Conservation (phyloP, 1,140 invertebrate species). For the Rhopalosiphum maidis region DNA sequence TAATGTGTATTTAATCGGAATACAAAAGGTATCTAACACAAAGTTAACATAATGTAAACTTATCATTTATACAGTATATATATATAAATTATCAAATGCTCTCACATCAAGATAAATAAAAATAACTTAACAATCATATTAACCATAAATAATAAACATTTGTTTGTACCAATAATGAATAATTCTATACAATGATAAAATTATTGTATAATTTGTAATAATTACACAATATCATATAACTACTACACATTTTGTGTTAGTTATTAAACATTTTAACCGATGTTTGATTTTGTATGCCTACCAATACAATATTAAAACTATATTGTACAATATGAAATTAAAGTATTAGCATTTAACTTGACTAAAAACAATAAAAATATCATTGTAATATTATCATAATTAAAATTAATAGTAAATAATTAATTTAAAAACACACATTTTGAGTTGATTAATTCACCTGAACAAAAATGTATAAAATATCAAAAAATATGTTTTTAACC, state of each 20-base stretch:
- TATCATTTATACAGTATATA: background rate
- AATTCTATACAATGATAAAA: background rate
- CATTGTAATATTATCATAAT: background rate
- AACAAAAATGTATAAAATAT: background rate
- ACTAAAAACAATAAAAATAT: background rate
- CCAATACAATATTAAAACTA: background rate
- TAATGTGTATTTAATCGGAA: background rate
- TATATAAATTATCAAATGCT: background rate
- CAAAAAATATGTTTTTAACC: background rate
- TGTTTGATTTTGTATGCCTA: background rate
- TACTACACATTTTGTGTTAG: background rate
- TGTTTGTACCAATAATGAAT: background rate
- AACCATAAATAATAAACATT: background rate
- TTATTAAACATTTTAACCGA: background rate
- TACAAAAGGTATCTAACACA: background rate
- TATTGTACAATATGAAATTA: background rate
- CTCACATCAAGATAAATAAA: background rate
- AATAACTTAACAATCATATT: background rate
- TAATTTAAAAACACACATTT: background rate
- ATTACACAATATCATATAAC: background rate
- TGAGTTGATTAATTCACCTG: background rate
- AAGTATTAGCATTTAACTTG: background rate
- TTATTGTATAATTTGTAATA: background rate
- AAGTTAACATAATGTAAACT: background rate
- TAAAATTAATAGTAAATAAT: background rate